These are phyloP conservation scores for Aphaenogaster ashmeadi DNA, from an alignment of 1,140 invertebrate genomes.

Conservation along the genomic window DNA sequence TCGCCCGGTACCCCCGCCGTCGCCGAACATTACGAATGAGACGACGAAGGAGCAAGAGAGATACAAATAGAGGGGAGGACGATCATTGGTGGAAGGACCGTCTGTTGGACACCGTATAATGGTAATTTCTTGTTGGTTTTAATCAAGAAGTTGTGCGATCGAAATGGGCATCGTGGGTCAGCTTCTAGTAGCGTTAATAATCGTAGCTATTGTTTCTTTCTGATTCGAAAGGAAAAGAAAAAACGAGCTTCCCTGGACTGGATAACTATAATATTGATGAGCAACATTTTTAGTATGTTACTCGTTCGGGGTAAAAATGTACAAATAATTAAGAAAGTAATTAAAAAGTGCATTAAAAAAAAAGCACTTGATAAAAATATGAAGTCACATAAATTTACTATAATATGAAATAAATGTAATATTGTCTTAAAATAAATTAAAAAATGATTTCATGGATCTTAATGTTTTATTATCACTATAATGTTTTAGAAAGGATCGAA, in stretches of 20 bases:
- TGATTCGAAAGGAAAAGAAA: neutral
- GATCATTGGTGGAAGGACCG: conserved; percentile 57
- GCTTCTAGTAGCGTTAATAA: conserved; percentile 50
- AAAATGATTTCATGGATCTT: neutral
- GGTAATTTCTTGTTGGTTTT: conserved; percentile 74
- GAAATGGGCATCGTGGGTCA: conserved; percentile 54
- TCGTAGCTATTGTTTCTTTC: conserved; percentile 58
- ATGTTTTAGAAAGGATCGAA: neutral
- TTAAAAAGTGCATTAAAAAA: neutral
- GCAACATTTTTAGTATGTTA: neutral
- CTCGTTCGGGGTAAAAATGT: neutral
- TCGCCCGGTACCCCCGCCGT: conserved; percentile 75
- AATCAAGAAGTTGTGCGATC: conserved; percentile 72
- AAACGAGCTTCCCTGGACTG: neutral
- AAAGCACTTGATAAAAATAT: neutral
- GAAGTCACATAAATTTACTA: neutral
- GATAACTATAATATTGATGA: neutral
- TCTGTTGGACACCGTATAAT: conserved; percentile 72
- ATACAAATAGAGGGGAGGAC: conserved; percentile 50
- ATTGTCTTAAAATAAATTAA: neutral
- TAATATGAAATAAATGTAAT: neutral
- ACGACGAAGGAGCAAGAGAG: conserved; percentile 60
- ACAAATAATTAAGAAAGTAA: neutral
- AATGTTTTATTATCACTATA: neutral
- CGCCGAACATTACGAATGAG: conserved; percentile 72